Conservation (phyloP, 2,888 invertebrate genomes). For the Argyra leucocephala region DNA sequence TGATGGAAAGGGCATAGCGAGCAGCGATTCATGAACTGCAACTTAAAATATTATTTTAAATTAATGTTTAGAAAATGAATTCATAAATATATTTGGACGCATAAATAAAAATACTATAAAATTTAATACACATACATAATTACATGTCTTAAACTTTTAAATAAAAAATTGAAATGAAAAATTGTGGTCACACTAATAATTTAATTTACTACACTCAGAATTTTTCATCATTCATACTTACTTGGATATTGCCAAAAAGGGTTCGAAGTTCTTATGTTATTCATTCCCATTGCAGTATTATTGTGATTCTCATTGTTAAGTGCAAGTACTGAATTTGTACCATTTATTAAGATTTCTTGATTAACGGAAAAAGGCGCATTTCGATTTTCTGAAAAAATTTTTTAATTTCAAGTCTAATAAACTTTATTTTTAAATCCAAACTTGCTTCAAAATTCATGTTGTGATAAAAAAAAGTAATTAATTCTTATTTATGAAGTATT, state of each 20-base stretch:
- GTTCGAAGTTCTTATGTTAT: slow-evolving; percentile 50
- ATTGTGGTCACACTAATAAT: no score
- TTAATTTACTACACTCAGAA: neutral
- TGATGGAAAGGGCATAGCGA: slow-evolving; percentile 61
- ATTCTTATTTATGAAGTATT: no score
- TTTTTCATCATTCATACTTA: slow-evolving; percentile 43
- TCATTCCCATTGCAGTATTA: neutral
- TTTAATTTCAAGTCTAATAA: no score
- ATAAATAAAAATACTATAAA: no score
- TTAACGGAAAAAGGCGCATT: neutral
- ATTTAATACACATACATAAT: slow-evolving; percentile 16
- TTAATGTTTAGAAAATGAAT: no score
- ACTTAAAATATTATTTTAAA: slow-evolving; percentile 46
- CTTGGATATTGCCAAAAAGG: slow-evolving; percentile 75
- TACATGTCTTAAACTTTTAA: neutral
- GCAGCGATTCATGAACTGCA: slow-evolving; percentile 63
- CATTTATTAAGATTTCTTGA: slow-evolving; percentile 11
- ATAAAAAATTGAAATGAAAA: neutral
- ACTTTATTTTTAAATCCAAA: no score
- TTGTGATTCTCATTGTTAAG: neutral
- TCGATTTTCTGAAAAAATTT: neutral
- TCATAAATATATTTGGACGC: no score
- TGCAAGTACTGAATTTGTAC: slow-evolving; percentile 23
- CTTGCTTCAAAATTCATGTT: no score
- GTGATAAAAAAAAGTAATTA: no score